Evolutionary conservation across 64 coral and sea anemone genomes (phyloP), one percentile per base, ranked within the genome.

Genomic region (Pocillopora verrucosa): DNA sequence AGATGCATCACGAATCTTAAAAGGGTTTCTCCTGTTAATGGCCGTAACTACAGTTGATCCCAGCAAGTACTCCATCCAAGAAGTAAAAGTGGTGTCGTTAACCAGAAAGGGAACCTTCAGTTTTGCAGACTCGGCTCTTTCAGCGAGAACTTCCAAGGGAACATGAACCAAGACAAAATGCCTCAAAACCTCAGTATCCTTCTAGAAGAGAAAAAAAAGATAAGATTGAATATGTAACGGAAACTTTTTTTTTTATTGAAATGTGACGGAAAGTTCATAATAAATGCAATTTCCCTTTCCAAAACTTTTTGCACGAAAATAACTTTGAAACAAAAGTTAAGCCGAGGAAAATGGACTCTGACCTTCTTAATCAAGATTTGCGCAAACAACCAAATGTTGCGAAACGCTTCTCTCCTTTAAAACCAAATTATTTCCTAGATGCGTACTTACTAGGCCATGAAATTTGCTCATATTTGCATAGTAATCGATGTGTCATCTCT

Each of bases 91-190:
- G 41, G 80, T 82, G 17, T 93, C 73, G 13, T 89, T 82, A 16
- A 88, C 61, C 61, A 83, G 87, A 38, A 93, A 75, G 4, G 92
- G 92, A 41, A 76, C 87, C 84, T 83, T 89, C 24, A 93, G 74
- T 87, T 89, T 89, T 74, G 83, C 84, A 26, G 30, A 72, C n/a
- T 93, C 92, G 22, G 92, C 92, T 63, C 88, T 76, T 58, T 59
- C 69, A 16, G 87, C 81, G 11, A 93, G 87, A 69, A 93, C 92
- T 9, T 84, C 73, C 92, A 87, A 93, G 13, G 92, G 87, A n/a
- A 79, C 87, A 60, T 93, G 92, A 60, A 93, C 59, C 25, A 93
- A 24, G 24, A 93, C 79, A 89, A 93, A 93, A 45, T 85, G 82
- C 16, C 82, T 63, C 22, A 56, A 41, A 2, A 65, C 20, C 11